Base-by-base conservation (phyloP, 2,113 vertebrate genomes). In the Neolamprologus devosi region DNA sequence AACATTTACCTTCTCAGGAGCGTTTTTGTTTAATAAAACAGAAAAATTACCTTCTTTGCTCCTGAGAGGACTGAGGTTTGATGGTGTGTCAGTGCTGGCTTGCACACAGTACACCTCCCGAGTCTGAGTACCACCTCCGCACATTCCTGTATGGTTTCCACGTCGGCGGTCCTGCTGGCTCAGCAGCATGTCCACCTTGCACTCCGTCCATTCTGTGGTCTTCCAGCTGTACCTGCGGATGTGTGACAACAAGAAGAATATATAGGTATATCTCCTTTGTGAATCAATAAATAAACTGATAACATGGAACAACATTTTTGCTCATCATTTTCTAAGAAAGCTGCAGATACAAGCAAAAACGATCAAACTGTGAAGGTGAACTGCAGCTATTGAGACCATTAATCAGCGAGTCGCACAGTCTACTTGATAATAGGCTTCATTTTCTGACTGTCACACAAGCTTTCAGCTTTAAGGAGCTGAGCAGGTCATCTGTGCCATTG, bases 91-190 rank as follows among this genome's bases (percentile, higher is more conserved):
- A 28, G 93, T 89, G 8, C 91, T 96, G 30, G 95, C 96, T 92
- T 98, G 98, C 57, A 98, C 97, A 0, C 99, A 99, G 92, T 99
- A 99, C 5, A 95, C 92, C 88, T 99, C 98, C 2, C 98, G 95
- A 0, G 95, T 98, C 87, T 99, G 98, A 85, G 99, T 30, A 10
- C 99, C 99, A 0, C 98, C 99, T 16, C 98, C 99, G 0, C 99
- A 99, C 8, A 99, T 94, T 0, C 97, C 97, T 0, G 99, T 99
- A 89, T 98, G 98, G 91, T 99, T 99, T 17, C 97, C 97, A 11
- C 98, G 93, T 21, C 99, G 96, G 84, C 98, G 98, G 93, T 99
- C 99, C 94, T 99, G 99, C 14, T 99, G 98, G 88, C 97, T 99
- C 7, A 99, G 97, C 37, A 99, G 94, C 19, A 97, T 94, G 84